A percentile compares a stretch with the other conserved stretches of the same genome.
Evolutionary conservation across 2,797 vertebrate genomes (phyloP).

Genomic region (Falco cherrug): DNA sequence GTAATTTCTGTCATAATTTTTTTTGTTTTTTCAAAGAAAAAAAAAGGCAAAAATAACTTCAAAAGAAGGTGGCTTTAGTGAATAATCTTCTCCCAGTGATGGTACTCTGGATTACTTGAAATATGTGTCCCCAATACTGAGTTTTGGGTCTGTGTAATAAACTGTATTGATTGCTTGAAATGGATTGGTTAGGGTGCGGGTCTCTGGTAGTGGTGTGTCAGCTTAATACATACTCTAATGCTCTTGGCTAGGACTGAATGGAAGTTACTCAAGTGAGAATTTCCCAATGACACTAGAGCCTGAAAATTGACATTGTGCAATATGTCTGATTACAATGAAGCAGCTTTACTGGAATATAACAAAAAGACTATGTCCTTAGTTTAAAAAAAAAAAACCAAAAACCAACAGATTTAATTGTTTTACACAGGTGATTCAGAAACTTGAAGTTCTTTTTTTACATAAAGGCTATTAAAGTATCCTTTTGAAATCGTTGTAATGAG

Average conservation of each 20-base stretch:
- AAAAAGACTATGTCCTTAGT: constrained; percentile 30
- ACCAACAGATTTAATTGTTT: constrained; percentile 3
- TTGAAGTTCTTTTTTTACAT: neutral
- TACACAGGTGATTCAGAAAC: constrained; percentile 23
- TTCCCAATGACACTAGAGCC: constrained; percentile 49
- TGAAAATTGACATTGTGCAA: constrained; percentile 36
- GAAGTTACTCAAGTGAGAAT: constrained; percentile 61
- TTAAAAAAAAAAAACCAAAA: neutral
- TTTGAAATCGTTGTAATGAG: neutral
- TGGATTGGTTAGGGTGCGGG: constrained; percentile 5
- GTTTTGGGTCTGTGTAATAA: neutral
- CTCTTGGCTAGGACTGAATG: constrained; percentile 65
- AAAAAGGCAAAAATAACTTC: neutral
- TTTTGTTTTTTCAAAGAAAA: neutral
- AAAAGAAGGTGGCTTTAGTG: neutral
- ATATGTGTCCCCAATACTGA: neutral
- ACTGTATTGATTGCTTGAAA: neutral
- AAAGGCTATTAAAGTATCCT: neutral
- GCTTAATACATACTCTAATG: constrained; percentile 3
- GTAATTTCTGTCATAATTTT: neutral
- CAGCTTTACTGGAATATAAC: constrained; percentile 69
- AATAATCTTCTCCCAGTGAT: neutral
- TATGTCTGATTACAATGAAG: constrained; percentile 1
- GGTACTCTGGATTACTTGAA: neutral
- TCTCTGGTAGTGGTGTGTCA: neutral